Conservation (phyloP, 37 sponge, comb jelly and placozoan species). For the Tethya wilhelma region DNA sequence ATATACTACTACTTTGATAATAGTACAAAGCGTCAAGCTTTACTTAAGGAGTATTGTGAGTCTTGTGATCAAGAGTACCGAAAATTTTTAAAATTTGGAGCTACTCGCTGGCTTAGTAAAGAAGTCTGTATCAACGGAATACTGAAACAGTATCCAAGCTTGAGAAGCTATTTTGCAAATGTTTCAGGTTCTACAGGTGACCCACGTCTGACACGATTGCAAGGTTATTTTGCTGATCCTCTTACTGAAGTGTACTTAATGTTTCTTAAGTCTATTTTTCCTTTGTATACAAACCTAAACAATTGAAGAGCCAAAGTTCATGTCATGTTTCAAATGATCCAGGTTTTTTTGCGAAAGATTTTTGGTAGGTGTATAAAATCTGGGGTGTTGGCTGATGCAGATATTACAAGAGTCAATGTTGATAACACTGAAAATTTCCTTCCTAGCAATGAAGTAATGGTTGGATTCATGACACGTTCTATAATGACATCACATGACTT, state of each 20-base stretch:
- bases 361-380: constrained; percentile 20
- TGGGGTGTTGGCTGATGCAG: neutral
- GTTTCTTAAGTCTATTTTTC: constrained; percentile 21
- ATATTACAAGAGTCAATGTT: neutral
- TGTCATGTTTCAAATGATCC: neutral
- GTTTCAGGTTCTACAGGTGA: neutral
- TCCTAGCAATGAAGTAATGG: neutral
- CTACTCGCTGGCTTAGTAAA: constrained; percentile 43
- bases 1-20: constrained; percentile 50
- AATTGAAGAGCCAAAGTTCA: constrained; percentile 28
- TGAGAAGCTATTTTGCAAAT: constrained; percentile 21
- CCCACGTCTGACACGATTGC: constrained; percentile 17
- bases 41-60: constrained; percentile 38
- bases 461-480: constrained; percentile 10
- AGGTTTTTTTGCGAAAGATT: constrained; percentile 7
- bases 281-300: constrained; percentile 26
- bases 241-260: constrained; percentile 2
- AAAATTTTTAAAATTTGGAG: constrained; percentile 38
- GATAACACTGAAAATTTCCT: neutral
- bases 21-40: constrained; percentile 32
- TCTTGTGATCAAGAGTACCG: constrained; percentile 59
- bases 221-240: constrained; percentile 17
- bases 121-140: constrained; percentile 18
- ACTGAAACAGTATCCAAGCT: constrained; percentile 19
- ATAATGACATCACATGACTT: neutral